Evolutionary conservation across 2,113 vertebrate species (phyloP).

Genomic region (Rutilus rutilus): DNA sequence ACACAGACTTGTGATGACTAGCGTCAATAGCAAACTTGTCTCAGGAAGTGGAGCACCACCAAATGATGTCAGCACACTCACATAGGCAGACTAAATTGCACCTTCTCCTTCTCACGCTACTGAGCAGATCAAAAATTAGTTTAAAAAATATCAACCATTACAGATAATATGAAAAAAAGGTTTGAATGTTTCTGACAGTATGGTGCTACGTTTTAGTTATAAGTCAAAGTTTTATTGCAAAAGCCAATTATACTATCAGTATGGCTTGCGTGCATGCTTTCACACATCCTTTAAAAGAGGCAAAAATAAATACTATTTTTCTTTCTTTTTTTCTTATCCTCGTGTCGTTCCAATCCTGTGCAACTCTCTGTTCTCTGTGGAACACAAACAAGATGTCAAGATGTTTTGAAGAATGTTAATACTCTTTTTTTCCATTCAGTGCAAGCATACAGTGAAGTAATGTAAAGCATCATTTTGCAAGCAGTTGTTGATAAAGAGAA

Average conservation of each 20-base stretch:
- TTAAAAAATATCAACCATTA: neutral
- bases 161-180: neutral
- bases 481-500: no score
- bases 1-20: constrained; percentile 50
- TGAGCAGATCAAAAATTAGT: neutral
- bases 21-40: constrained; percentile 51
- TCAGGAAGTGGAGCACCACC: constrained; percentile 45
- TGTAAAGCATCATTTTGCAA: no score
- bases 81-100: constrained; percentile 17
- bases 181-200: constrained; percentile 13
- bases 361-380: neutral
- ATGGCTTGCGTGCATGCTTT: neutral
- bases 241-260: neutral
- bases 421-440: neutral
- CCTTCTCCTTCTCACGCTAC: constrained; percentile 8
- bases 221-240: neutral
- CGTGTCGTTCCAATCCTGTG: neutral
- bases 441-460: neutral
- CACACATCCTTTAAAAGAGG: constrained; percentile 1
- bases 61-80: constrained; percentile 31
- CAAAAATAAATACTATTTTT: neutral
- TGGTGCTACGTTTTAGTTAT: neutral
- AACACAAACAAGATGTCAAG: neutral
- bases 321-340: neutral
- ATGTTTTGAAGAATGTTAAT: neutral